Percentiles rank a stretch among this genome's conserved stretches.
These are phyloP conservation scores for Meda fulgida DNA, from an alignment of 2,797 vertebrate genomes.

Conservation along the genomic window DNA sequence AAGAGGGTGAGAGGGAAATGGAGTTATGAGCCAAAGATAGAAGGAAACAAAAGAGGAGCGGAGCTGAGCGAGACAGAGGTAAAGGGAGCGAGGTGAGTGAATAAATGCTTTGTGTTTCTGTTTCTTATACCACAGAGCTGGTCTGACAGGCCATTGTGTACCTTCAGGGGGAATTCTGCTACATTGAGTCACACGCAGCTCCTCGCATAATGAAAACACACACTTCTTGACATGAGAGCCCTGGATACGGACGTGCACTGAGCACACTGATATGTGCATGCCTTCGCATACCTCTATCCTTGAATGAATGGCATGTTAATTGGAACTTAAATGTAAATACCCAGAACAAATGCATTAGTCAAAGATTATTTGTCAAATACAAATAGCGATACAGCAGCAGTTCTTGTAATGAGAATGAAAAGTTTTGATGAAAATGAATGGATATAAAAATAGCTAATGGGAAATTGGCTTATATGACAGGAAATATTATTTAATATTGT, in stretches of 20 bases:
- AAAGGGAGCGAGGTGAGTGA: constrained; percentile 26
- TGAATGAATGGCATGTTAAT: background rate
- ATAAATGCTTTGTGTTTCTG: constrained; percentile 38
- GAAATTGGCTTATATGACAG: background rate
- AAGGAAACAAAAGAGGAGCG: constrained; percentile 27
- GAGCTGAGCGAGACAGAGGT: background rate
- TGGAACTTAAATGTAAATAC: background rate
- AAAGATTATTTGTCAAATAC: background rate
- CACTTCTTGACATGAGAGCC: constrained; percentile 32
- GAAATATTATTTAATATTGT: background rate
- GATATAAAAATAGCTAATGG: background rate
- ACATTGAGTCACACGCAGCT: constrained; percentile 44
- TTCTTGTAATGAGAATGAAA: background rate
- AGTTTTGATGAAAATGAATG: background rate
- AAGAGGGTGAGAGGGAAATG: background rate
- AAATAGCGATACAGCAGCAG: background rate
- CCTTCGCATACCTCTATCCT: background rate
- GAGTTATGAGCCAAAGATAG: constrained; percentile 26
- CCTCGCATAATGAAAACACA: constrained; percentile 38
- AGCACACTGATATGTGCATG: background rate
- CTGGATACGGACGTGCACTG: constrained; percentile 19
- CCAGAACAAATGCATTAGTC: background rate
- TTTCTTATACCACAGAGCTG: constrained; percentile 52
- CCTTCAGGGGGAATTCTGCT: constrained; percentile 62
- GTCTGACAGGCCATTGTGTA: constrained; percentile 67